Evolutionary conservation across 1,140 invertebrate genomes (phyloP).

Genomic region (Drosophila seguyi): DNA sequence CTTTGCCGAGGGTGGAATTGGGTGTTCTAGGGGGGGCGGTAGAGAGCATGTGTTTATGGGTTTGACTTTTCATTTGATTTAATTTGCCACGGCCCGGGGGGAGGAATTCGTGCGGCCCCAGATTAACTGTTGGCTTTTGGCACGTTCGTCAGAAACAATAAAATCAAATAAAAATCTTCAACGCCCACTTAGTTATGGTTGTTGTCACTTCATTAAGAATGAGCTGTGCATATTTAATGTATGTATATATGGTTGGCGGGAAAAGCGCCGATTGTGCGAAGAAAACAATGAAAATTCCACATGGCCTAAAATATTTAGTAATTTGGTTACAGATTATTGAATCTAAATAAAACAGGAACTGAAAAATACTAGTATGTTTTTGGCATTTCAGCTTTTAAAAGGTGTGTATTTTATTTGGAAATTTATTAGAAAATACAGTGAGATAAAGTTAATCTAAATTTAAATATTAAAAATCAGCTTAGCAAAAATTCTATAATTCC

Average conservation of each 20-base stretch:
- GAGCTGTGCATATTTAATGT: conserved; percentile 41
- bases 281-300: conserved; percentile 7
- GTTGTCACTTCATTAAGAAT: conserved; percentile 47
- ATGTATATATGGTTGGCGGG: neutral
- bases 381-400: neutral
- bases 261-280: neutral
- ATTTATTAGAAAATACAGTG: neutral
- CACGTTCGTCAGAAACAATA: conserved; percentile 79
- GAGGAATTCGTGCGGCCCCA: conserved; percentile 27
- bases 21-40: conserved; percentile 12
- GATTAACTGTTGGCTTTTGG: conserved; percentile 76
- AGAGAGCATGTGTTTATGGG: conserved; percentile 72
- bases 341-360: neutral
- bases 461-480: too few species aligned
- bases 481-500: too few species aligned
- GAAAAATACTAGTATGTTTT: neutral
- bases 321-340: conserved; percentile 14
- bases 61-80: conserved; percentile 83
- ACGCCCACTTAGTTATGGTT: conserved; percentile 71
- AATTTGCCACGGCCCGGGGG: conserved; percentile 63
- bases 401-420: too few species aligned
- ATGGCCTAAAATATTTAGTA: conserved; percentile 6
- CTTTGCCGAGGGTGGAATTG: conserved; percentile 36
- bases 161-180: conserved; percentile 79
- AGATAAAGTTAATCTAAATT: neutral